phyloP scores from a whole-genome alignment of 2,888 invertebrate genomes.

The Scaptomyza tumidula region DNA sequence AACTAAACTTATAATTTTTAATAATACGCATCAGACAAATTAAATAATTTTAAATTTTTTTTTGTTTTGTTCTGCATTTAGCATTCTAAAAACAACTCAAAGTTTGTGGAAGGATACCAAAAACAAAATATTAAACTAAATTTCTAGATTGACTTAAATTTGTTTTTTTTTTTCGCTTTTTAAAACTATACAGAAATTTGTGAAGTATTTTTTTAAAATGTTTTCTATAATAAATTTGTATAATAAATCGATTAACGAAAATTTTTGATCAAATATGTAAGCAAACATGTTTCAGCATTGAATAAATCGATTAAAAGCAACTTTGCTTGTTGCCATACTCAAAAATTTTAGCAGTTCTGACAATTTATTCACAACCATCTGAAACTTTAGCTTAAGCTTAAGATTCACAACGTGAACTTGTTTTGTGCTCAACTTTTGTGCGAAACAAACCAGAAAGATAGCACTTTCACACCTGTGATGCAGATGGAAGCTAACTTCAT shows the following conservation, averaged over 20 bases:
- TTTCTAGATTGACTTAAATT: no score
- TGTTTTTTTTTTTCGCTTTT: no score
- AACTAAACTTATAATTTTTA: no score
- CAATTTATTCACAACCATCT: conserved; percentile 45
- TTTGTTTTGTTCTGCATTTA: no score
- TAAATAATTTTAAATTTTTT: no score
- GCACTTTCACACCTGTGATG: conserved; percentile 56
- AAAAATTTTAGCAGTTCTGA: background rate
- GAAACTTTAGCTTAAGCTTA: conserved; percentile 19
- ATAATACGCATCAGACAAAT: no score
- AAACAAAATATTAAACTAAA: no score
- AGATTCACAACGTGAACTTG: conserved; percentile 21
- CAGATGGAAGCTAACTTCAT: conserved; percentile 59
- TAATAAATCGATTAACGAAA: background rate
- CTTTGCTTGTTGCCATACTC: background rate
- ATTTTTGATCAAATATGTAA: background rate
- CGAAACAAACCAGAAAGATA: background rate
- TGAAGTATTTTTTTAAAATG: no score
- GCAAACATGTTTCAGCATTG: background rate
- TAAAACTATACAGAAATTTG: no score
- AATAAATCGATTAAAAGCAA: background rate
- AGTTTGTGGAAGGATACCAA: no score
- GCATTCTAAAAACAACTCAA: no score
- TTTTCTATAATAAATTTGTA: background rate
- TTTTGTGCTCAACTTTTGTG: conserved; percentile 5